A percentile compares a stretch with the other conserved stretches of the same genome.
These are phyloP conservation scores for Schlechtendalia chinensis DNA, from an alignment of 1,140 invertebrate species.

Conservation along the genomic window DNA sequence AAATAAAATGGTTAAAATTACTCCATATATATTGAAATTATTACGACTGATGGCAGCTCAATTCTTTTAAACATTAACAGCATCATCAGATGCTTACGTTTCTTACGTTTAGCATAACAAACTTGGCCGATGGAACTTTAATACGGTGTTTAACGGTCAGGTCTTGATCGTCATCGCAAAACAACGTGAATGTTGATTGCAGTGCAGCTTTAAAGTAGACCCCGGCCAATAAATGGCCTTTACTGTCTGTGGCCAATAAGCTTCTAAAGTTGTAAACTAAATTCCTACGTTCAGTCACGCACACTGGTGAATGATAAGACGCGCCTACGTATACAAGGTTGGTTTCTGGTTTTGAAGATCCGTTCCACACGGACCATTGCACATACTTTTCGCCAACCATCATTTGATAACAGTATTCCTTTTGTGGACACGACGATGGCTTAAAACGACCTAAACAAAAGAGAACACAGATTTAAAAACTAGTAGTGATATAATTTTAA, in stretches of 20 bases:
- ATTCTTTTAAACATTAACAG: no score
- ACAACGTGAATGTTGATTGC: conserved; percentile 38
- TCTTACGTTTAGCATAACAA: conserved; percentile 12
- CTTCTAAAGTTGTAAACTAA: conserved; percentile 83
- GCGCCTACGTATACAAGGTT: conserved; percentile 75
- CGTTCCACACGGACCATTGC: conserved; percentile 74
- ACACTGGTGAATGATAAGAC: conserved; percentile 76
- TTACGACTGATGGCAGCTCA: no score
- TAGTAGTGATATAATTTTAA: background rate
- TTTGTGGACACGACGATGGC: conserved; percentile 67
- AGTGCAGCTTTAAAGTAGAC: conserved; percentile 68
- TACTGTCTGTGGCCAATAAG: conserved; percentile 73
- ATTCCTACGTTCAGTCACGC: conserved; percentile 84
- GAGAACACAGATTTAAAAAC: background rate
- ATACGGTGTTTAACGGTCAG: conserved; percentile 34
- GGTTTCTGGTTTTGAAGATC: conserved; percentile 54
- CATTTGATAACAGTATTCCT: conserved; percentile 64
- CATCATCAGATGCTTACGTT: no score
- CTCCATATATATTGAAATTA: no score
- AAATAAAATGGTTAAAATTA: background rate
- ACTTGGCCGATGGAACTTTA: conserved; percentile 33
- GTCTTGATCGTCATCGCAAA: conserved; percentile 36
- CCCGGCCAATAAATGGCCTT: conserved; percentile 76
- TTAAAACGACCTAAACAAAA: conserved; percentile 70
- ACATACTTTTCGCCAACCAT: conserved; percentile 69